Conservation (phyloP, 23 tunicate genomes). For the Ascidia mentula region DNA sequence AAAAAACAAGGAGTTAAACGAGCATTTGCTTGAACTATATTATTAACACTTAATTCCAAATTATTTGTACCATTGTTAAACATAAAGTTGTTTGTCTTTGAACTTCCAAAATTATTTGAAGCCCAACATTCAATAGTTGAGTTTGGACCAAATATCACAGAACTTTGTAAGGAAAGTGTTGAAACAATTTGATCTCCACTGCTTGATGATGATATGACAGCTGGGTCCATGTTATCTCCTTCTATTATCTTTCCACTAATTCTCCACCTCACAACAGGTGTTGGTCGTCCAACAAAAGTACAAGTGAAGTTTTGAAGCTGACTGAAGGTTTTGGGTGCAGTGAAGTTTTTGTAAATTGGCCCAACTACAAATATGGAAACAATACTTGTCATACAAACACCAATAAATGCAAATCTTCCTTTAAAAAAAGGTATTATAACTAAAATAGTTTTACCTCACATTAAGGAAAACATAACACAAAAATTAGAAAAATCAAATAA, state of each 20-base stretch:
- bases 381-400: too few relatives aligned
- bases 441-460: too few relatives aligned
- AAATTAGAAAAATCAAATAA: too few relatives aligned
- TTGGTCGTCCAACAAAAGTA: constrained; percentile 1
- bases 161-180: neutral
- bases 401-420: too few relatives aligned
- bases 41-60: neutral
- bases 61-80: neutral
- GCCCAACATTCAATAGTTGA: constrained; percentile 6
- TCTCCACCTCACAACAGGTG: neutral
- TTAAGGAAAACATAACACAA: too few relatives aligned
- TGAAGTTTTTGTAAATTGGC: too few relatives aligned
- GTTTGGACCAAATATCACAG: neutral
- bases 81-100: neutral
- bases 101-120: neutral
- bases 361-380: too few relatives aligned
- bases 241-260: neutral
- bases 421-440: too few relatives aligned
- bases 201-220: neutral
- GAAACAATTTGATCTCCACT: neutral
- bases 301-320: constrained; percentile 6
- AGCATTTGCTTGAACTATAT: neutral
- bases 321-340: too few relatives aligned
- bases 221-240: neutral
- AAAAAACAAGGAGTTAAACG: neutral